phyloP scores from a whole-genome alignment of 2,888 invertebrate genomes.

The Amblyteles armatorius region DNA sequence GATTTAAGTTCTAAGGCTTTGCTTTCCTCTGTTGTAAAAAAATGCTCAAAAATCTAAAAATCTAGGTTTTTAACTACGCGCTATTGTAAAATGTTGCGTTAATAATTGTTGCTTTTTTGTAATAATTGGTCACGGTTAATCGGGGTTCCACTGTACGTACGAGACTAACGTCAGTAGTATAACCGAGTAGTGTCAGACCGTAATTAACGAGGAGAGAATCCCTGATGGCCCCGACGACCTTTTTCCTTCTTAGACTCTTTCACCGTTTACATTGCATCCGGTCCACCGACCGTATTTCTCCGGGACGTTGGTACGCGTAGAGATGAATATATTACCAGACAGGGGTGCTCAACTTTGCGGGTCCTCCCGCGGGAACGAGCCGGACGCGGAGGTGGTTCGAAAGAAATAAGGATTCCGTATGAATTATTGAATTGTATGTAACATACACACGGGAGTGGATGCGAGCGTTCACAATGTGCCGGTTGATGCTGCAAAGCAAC shows the following conservation, averaged over 20 bases:
- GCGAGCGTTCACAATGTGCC: not conserved
- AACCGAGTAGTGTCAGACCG: not conserved
- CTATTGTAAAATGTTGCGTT: too few relatives aligned
- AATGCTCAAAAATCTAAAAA: too few relatives aligned
- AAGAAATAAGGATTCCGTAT: too few relatives aligned
- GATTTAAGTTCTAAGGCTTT: too few relatives aligned
- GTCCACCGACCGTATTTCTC: not conserved
- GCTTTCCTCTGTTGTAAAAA: too few relatives aligned
- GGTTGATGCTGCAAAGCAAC: slow-evolving; percentile 13
- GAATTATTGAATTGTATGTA: too few relatives aligned
- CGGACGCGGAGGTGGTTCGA: slow-evolving; percentile 1
- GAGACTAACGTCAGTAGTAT: not conserved
- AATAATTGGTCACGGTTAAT: too few relatives aligned
- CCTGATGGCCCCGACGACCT: slow-evolving; percentile 30
- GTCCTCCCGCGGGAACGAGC: slow-evolving; percentile 9
- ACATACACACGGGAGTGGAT: slow-evolving; percentile 7
- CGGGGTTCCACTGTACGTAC: not conserved
- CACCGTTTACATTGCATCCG: slow-evolving; percentile 1
- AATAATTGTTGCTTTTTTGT: too few relatives aligned
- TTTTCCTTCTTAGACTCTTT: slow-evolving; percentile 36
- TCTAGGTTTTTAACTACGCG: too few relatives aligned
- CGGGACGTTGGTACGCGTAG: not conserved
- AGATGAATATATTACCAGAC: slow-evolving; percentile 7
- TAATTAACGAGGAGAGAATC: slow-evolving; percentile 56
- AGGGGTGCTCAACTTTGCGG: not conserved